Conservation (phyloP, 2,797 vertebrate species). For the Simalia tracyae region DNA sequence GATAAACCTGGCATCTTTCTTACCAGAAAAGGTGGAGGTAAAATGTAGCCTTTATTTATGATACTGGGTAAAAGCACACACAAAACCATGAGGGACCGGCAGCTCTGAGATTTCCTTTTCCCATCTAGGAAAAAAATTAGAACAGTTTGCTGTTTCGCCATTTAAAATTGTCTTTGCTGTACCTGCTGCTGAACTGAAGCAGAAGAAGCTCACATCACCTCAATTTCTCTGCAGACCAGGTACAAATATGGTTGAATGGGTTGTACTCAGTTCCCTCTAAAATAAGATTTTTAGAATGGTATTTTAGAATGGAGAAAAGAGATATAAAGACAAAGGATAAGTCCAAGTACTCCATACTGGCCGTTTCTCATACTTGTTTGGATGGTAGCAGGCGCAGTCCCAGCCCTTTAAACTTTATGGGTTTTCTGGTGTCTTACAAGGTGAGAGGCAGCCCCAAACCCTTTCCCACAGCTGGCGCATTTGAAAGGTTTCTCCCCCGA, state of each 20-base stretch:
- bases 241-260: background rate
- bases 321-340: background rate
- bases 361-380: background rate
- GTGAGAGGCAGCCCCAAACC: constrained; percentile 35
- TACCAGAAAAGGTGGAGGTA: background rate
- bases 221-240: background rate
- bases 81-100: background rate
- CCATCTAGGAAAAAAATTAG: background rate
- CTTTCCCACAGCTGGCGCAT: constrained; percentile 33
- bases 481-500: constrained; percentile 36
- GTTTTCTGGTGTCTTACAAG: constrained; percentile 34
- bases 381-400: background rate
- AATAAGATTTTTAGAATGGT: background rate
- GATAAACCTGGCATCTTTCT: background rate
- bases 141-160: background rate
- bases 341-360: background rate
- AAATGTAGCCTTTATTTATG: background rate
- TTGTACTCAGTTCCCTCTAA: background rate
- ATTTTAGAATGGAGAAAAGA: background rate
- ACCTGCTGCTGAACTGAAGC: background rate
- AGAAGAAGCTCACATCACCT: background rate
- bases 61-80: background rate
- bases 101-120: background rate
- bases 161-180: background rate
- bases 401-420: constrained; percentile 26